These are phyloP conservation scores for Diplodus puntazzo DNA, from an alignment of 2,797 vertebrate genomes.

Conservation along the genomic window DNA sequence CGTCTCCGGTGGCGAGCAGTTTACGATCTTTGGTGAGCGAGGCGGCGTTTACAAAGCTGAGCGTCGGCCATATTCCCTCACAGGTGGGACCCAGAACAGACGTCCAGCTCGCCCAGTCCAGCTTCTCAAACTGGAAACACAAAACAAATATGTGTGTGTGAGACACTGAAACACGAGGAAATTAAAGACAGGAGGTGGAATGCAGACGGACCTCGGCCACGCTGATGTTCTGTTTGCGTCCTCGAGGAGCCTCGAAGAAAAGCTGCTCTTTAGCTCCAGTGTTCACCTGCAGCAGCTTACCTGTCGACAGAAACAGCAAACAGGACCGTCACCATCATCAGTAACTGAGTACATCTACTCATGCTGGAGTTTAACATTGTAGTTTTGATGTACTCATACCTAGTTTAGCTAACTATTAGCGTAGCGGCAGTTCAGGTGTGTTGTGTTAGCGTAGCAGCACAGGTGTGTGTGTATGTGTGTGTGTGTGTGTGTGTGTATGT, in stretches of 20 bases:
- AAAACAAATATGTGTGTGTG: background rate
- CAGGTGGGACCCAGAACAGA: constrained; percentile 93
- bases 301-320: constrained; percentile 72
- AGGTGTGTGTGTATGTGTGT: too few relatives aligned
- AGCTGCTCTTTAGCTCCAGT: constrained; percentile 96
- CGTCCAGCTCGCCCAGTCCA: constrained; percentile 95
- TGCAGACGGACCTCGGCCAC: constrained; percentile 87
- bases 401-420: too few relatives aligned
- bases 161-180: background rate
- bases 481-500: too few relatives aligned
- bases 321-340: too few relatives aligned
- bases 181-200: rapidly evolving
- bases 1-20: constrained; percentile 93
- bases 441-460: too few relatives aligned
- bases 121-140: constrained; percentile 91
- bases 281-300: constrained; percentile 97
- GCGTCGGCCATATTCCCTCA: constrained; percentile 94
- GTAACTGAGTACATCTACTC: too few relatives aligned
- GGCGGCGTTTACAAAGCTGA: constrained; percentile 92
- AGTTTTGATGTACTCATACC: too few relatives aligned
- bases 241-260: constrained; percentile 97
- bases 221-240: constrained; percentile 92
- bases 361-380: too few relatives aligned
- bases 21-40: constrained; percentile 92
- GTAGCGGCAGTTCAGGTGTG: too few relatives aligned